Evolutionary conservation across 2,888 invertebrate species (phyloP).

Genomic region (Eupeodes luniger): DNA sequence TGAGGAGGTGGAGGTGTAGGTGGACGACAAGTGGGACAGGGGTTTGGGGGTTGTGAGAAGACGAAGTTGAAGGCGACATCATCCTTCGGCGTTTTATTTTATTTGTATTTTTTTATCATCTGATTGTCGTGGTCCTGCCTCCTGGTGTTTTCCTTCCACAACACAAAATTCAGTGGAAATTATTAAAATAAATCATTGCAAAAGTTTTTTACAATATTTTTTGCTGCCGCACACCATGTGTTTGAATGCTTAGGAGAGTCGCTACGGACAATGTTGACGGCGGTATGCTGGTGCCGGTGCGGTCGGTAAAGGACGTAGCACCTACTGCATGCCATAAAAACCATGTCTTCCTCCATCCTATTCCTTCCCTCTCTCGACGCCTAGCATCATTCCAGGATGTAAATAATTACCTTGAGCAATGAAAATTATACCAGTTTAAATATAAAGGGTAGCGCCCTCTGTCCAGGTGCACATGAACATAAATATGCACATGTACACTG

Average conservation of each 20-base stretch:
- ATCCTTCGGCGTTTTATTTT: conserved; percentile 14
- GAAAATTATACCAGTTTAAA: conserved; percentile 34
- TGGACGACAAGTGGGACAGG: too few relatives aligned
- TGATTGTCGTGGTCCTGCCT: neutral
- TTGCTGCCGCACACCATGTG: conserved; percentile 32
- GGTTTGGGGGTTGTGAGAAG: neutral
- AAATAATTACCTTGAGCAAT: conserved; percentile 62
- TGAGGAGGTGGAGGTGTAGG: neutral
- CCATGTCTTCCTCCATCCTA: neutral
- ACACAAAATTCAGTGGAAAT: conserved; percentile 53
- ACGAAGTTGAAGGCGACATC: neutral
- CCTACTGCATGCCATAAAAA: neutral
- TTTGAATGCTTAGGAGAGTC: conserved; percentile 22
- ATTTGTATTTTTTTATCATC: neutral
- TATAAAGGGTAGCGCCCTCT: conserved; percentile 20
- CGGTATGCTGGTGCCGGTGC: too few relatives aligned
- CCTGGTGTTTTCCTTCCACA: conserved; percentile 36
- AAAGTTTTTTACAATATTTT: conserved; percentile 42
- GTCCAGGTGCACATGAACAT: conserved; percentile 10
- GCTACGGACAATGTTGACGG: neutral
- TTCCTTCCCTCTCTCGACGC: neutral
- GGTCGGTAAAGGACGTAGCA: too few relatives aligned
- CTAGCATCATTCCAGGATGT: conserved; percentile 42
- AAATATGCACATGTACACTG: too few relatives aligned
- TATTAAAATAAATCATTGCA: conserved; percentile 71